Percentiles rank a stretch among this genome's conserved stretches.
Evolutionary conservation across 1,140 invertebrate genomes (phyloP).

Genomic region (Meloidogyne exigua): DNA sequence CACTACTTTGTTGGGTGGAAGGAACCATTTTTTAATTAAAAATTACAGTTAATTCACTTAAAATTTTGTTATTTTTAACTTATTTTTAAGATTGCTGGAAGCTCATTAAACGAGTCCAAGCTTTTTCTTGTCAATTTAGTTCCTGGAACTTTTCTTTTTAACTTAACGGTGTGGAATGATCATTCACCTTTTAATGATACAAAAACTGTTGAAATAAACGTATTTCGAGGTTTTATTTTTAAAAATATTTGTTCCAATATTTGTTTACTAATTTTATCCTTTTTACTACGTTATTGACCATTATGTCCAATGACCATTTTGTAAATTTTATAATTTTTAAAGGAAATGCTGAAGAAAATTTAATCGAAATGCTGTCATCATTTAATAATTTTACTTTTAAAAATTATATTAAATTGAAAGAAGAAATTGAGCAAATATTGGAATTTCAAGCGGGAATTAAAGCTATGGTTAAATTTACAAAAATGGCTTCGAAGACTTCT

Average conservation of each 20-base stretch:
- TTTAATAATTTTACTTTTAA: conserved; percentile 2
- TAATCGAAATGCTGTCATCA: neutral
- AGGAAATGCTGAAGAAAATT: neutral
- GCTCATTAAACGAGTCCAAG: neutral
- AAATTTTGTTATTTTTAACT: neutral
- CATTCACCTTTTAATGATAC: neutral
- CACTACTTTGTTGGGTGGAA: no score
- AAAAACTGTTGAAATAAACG: neutral
- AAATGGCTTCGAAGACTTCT: neutral
- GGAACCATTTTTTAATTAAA: no score
- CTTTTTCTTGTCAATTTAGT: conserved; percentile 5
- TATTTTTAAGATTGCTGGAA: conserved; percentile 6
- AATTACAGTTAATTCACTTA: no score
- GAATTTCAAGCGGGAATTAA: neutral
- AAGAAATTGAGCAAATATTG: neutral
- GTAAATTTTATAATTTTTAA: neutral
- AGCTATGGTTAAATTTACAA: neutral
- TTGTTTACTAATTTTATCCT: no score
- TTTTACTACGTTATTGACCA: neutral
- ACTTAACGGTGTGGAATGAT: neutral
- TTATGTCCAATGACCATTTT: no score
- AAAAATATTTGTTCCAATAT: no score
- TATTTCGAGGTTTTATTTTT: neutral
- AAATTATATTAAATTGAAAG: neutral
- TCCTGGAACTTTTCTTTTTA: conserved; percentile 10